Base-by-base conservation (phyloP, 2,797 vertebrate genomes). In the Gallinago solitaria region DNA sequence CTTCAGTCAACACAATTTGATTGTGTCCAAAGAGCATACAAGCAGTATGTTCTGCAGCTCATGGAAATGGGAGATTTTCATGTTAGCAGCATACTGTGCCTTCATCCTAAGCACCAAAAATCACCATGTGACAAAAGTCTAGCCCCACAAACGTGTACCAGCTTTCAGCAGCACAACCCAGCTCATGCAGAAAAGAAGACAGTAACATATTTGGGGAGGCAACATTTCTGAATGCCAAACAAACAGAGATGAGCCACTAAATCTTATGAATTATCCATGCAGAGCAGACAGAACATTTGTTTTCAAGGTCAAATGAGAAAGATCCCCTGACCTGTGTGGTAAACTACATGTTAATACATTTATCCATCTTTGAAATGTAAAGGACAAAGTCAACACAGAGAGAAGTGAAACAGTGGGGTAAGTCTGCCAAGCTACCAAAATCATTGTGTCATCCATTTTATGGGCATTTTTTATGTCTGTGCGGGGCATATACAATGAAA, bases 211-310 rank as follows among this genome's bases (percentile, higher is more conserved):
- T 56, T 83, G n/a, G 43, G 63, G 79, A 94, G 93, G 60, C 17
- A 80, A 81, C 35, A 56, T 71, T 92, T 92, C 73, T 93, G 89
- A 95, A 87, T 76, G 63, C 76, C 85, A 94, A 51, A 86, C 28
- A 73, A 75, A 74, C 41, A 83, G 59, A 87, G 50, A 87, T 67
- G 76, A 94, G 76, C 59, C 93, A 90, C 65, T 94, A 96, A 93
- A 94, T 87, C 91, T 95, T 87, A 97, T 89, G 89, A 94, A 93
- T 96, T 94, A 91, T 94, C 95, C 91, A 93, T 91, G 89, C 82
- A 94, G 82, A 94, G 79, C 69, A 93, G 92, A 95, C n/a, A 93
- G 89, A 96, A 95, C 87, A 88, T 85, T 96, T 93, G 68, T 95
- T 96, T 96, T 93, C 95, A 92, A 91, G 82, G 93, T 93, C 84